phyloP scores from a whole-genome alignment of 1,140 invertebrate species.

The silkworm (Bombyx mori) region DNA sequence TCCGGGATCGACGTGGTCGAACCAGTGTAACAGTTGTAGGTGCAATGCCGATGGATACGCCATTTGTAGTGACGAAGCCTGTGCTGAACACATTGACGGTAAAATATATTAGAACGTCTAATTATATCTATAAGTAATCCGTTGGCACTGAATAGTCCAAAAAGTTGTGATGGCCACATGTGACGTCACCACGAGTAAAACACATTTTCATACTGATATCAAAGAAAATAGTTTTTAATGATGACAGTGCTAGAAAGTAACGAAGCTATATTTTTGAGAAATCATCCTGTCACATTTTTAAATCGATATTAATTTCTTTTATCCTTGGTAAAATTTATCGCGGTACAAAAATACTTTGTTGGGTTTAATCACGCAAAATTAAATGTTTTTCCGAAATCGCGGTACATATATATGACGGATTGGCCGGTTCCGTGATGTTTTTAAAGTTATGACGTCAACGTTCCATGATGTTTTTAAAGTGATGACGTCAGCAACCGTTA shows the following conservation, averaged over 20 bases:
- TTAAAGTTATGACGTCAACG: too few species aligned
- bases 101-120: background rate
- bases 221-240: background rate
- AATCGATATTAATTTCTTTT: too few species aligned
- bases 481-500: too few species aligned
- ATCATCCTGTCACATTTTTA: too few species aligned
- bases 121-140: background rate
- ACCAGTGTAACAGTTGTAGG: conserved; percentile 52
- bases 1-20: conserved; percentile 46
- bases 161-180: background rate
- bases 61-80: conserved; percentile 27
- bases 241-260: background rate
- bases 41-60: conserved; percentile 43
- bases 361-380: too few species aligned
- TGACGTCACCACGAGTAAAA: background rate
- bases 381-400: too few species aligned
- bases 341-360: too few species aligned
- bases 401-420: too few species aligned
- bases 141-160: background rate
- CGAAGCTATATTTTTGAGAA: background rate
- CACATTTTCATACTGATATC: background rate
- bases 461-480: too few species aligned
- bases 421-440: too few species aligned
- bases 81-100: conserved; percentile 30
- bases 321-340: too few species aligned